Evolutionary conservation across 2,797 vertebrate species (phyloP), one percentile per base, ranked within the genome.

Genomic region (Aeoliscus strigatus): DNA sequence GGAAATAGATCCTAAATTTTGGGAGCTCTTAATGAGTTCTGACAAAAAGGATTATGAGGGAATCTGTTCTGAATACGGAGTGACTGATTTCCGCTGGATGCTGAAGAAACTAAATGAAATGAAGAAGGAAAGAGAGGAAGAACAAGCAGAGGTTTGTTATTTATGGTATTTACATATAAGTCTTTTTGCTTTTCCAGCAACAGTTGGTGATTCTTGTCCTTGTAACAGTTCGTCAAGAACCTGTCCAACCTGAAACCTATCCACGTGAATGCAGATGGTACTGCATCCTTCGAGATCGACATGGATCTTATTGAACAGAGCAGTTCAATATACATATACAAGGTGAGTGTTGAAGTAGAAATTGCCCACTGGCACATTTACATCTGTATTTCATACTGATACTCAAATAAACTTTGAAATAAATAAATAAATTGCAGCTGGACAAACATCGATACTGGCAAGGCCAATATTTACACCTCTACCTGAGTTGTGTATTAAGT

Each of bases 1-100:
- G 0, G 89, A 90, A 50, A 64, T 83, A 10, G 83, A 88, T 60
- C 79, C 80, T 9, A 86, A 88, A 42, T 84, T 93, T 56, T 92
- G 88, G 90, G 91, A 94, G 57, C 51, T 94, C 23, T 56, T 95
- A 65, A 39, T 93, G 14, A 88, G 90, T 0, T 84, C 89, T 3
- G 86, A 94, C 23, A 91, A 67, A 46, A 93, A 79, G 62, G 90
- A 95, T 66, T 95, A 93, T 4, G 93, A 95, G 70, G 57, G 65
- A 11, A 90, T 94, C 55, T 96, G 92, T 66, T 0, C 80, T 0
- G 87, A 93, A 61, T 90, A 87, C 4, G 91, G 91, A 41, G 82
- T 93, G 41, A 90, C 82, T 0, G 86, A 94, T 67, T 94, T 91
- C 62, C 87, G 92, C 8, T 90, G 92, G 71, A 91, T 94, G 90